phyloP scores from a whole-genome alignment of 2,797 vertebrate genomes.

The Trematomus bernacchii region DNA sequence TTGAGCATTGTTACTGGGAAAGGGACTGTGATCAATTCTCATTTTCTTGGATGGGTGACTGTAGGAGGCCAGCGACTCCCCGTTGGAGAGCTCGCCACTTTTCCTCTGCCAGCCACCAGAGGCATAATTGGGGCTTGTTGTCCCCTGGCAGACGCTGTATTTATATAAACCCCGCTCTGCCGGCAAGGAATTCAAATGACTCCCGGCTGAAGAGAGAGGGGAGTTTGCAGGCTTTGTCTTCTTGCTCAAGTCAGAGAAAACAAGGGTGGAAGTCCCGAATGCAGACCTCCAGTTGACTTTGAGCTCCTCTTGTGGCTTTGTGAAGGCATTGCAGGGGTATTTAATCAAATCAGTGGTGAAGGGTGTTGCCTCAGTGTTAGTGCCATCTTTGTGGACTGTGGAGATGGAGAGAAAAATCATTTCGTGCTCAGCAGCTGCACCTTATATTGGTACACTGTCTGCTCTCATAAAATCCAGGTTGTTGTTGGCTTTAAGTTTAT shows the following conservation, averaged over 20 bases:
- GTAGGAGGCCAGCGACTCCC: slow-evolving; percentile 81
- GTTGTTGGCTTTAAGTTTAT: slow-evolving; percentile 56
- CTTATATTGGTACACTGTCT: slow-evolving; percentile 50
- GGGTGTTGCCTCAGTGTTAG: slow-evolving; percentile 66
- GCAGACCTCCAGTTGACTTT: slow-evolving; percentile 92
- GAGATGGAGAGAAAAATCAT: slow-evolving; percentile 60
- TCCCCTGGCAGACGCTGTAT: slow-evolving; percentile 77
- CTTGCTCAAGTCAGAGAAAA: slow-evolving; percentile 89
- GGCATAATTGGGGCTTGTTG: slow-evolving; percentile 82
- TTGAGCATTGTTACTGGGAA: slow-evolving; percentile 74
- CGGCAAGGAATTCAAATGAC: slow-evolving; percentile 80
- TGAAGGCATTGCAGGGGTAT: slow-evolving; percentile 91
- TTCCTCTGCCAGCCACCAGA: slow-evolving; percentile 82
- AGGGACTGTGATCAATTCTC: slow-evolving; percentile 85
- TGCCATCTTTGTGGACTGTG: slow-evolving; percentile 77
- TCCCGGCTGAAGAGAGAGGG: slow-evolving; percentile 65
- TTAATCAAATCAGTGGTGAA: slow-evolving; percentile 85
- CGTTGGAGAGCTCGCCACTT: slow-evolving; percentile 72
- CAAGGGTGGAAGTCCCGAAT: slow-evolving; percentile 91
- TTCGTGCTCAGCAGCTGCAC: slow-evolving; percentile 64
- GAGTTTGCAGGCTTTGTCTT: slow-evolving; percentile 70
- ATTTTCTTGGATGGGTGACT: slow-evolving; percentile 91
- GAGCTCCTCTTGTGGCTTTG: slow-evolving; percentile 87
- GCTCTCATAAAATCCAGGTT: slow-evolving; percentile 56
- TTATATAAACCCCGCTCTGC: slow-evolving; percentile 67